These are phyloP conservation scores for Coilia nasus DNA, from an alignment of 2,797 vertebrate species.

Conservation along the genomic window DNA sequence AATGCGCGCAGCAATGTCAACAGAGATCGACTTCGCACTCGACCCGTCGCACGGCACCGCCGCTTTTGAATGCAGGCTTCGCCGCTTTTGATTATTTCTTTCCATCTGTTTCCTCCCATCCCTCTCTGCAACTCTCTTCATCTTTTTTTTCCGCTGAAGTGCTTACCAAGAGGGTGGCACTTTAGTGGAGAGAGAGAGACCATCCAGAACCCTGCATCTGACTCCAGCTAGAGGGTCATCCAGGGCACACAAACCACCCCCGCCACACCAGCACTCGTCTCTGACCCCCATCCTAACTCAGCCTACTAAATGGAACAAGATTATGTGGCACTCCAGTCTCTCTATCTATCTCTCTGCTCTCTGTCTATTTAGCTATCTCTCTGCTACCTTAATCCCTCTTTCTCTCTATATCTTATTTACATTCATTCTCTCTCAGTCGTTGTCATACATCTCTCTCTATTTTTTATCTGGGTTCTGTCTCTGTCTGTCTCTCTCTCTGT, in stretches of 20 bases:
- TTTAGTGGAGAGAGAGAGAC: background rate
- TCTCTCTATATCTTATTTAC: too few relatives aligned
- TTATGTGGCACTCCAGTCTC: background rate
- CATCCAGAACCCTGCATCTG: background rate
- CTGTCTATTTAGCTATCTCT: too few relatives aligned
- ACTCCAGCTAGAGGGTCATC: slow-evolving; percentile 15
- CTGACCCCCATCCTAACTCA: background rate
- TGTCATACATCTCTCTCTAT: too few relatives aligned
- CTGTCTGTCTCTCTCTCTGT: slow-evolving; percentile 48
- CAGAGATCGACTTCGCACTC: slow-evolving; percentile 17
- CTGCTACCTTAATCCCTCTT: too few relatives aligned
- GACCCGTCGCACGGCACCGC: background rate
- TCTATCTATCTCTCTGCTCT: background rate
- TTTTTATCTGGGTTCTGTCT: too few relatives aligned
- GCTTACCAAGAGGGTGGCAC: slow-evolving; percentile 1
- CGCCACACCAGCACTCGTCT: too few relatives aligned
- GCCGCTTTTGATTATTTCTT: slow-evolving; percentile 1
- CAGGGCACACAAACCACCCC: too few relatives aligned
- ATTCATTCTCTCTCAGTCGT: too few relatives aligned
- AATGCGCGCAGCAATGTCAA: background rate
- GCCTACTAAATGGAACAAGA: background rate
- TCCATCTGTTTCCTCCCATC: background rate
- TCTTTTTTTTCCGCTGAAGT: background rate
- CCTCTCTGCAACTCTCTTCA: background rate
- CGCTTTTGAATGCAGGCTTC: background rate